Percentiles rank a stretch among this genome's conserved stretches.
These are phyloP conservation scores for Lepidocolaptes lacrymiger DNA, from an alignment of 2,797 vertebrate genomes.

Conservation along the genomic window DNA sequence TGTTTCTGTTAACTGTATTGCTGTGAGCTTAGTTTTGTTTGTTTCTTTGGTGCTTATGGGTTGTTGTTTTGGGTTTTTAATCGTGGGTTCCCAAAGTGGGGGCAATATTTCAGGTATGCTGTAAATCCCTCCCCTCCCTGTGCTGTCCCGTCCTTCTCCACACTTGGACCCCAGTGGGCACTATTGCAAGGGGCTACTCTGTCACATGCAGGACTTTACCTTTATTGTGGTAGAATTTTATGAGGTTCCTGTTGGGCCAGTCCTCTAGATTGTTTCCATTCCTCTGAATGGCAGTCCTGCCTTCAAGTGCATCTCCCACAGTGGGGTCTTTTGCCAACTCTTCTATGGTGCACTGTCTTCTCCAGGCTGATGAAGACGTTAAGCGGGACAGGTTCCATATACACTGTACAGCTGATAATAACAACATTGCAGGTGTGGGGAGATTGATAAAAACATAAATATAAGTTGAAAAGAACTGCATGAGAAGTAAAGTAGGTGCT, in stretches of 20 bases:
- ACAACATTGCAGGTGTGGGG: neutral
- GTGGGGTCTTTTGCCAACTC: neutral
- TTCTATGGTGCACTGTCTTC: neutral
- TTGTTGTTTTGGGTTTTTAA: neutral
- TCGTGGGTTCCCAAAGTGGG: neutral
- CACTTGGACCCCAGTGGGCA: neutral
- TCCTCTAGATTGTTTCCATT: neutral
- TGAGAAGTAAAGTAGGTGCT: neutral
- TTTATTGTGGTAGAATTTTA: neutral
- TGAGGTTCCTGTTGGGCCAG: neutral
- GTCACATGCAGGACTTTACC: neutral
- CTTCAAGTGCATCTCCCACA: neutral
- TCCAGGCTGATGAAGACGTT: neutral
- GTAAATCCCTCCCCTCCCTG: neutral
- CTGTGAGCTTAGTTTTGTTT: neutral
- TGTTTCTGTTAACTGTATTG: neutral
- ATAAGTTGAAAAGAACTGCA: neutral
- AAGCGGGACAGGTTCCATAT: neutral
- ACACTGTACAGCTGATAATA: neutral
- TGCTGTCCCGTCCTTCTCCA: neutral
- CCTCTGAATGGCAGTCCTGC: neutral
- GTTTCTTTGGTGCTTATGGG: neutral
- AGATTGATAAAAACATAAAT: neutral
- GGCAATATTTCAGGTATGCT: accelerated
- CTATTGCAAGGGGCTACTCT: accelerated